These are phyloP conservation scores for Pluvianellus socialis DNA, from an alignment of 2,113 vertebrate species.

Conservation along the genomic window DNA sequence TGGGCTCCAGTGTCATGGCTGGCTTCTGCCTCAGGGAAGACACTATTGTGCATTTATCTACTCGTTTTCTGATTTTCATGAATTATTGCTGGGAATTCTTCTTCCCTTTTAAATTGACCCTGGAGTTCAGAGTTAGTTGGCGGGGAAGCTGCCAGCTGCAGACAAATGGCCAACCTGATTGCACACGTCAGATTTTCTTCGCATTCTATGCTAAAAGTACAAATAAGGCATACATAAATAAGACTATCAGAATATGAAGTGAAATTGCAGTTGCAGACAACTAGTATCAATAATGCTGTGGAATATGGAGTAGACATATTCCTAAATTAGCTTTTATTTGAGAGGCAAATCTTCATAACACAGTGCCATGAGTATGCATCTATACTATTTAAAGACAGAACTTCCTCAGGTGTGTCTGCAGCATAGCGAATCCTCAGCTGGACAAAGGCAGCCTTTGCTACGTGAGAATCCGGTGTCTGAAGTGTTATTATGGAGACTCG, in stretches of 20 bases:
- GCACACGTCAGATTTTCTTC: background rate
- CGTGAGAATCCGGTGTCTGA: background rate
- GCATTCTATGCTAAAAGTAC: background rate
- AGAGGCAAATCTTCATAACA: background rate
- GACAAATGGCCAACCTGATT: background rate
- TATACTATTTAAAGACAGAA: background rate
- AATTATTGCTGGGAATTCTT: background rate
- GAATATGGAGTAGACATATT: background rate
- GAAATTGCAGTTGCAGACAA: background rate
- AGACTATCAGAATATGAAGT: background rate
- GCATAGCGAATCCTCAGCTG: background rate
- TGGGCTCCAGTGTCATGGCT: accelerated
- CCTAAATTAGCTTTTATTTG: background rate
- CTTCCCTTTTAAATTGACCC: background rate
- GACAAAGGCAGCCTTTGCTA: background rate
- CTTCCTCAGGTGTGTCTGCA: background rate
- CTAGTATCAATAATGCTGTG: background rate
- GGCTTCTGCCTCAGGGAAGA: background rate
- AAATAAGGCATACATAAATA: background rate
- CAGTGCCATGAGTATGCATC: background rate
- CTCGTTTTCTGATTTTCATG: background rate
- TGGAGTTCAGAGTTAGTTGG: background rate
- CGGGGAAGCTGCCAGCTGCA: background rate
- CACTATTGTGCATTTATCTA: background rate
- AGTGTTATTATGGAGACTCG: background rate